Base-by-base conservation (phyloP, 2,888 invertebrate genomes). In the Drosophila affinis region DNA sequence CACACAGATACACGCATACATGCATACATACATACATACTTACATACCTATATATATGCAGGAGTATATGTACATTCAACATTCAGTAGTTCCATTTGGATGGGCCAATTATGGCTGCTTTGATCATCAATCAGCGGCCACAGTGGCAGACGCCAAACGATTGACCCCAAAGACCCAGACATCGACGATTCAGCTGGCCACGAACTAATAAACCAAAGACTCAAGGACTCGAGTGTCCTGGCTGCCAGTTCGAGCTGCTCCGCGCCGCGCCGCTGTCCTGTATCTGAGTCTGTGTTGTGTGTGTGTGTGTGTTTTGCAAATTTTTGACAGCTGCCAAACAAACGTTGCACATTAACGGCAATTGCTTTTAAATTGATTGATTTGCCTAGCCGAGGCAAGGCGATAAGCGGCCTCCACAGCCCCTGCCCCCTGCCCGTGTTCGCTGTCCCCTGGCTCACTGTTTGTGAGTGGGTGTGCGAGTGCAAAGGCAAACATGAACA, bases 291-390 rank as follows among this genome's bases (percentile, higher is more conserved):
- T 67, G n/a, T 55, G 46, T 46, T 12, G 34, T 32, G 32, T 47
- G 53, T 55, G 58, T 62, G 18, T 56, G 72, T 24, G 24, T 24
- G 24, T 24, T 62, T 27, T 72, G 72, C 72, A 51, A 72, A 77
- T 74, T 72, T 81, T 72, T 81, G 83, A 83, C 87, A 83, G 83
- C 87, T 86, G 84, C 87, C 87, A 83, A 81, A 83, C 76, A 81
- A 76, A 81, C 79, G 84, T 83, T 81, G 78, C 79, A 86, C 83
- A 83, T 86, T 83, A 83, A 83, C 84, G 84, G 84, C 87, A 86
- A 83, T 86, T 86, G 83, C 84, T 83, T 86, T 83, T 78, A 84
- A 86, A 84, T 83, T 86, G 83, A 83, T 83, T 84, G 87, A 83
- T 86, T 86, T 86, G 87, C 82, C 72, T 76, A 72, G 76, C 53